These are phyloP conservation scores for Smutsia gigantea DNA, from an alignment of 2,797 vertebrate species.

Conservation along the genomic window DNA sequence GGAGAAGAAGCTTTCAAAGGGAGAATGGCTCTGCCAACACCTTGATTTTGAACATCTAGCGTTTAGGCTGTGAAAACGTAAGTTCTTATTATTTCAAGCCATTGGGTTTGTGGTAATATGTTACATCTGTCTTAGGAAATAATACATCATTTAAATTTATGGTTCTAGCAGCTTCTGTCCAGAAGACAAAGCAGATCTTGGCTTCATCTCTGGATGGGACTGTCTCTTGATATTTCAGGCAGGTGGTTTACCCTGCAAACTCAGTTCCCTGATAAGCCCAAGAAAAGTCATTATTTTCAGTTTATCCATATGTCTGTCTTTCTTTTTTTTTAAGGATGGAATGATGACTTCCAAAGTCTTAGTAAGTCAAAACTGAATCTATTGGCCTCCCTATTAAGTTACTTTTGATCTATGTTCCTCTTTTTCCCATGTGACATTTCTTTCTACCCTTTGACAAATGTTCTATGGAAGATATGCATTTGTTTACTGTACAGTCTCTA, in stretches of 20 bases:
- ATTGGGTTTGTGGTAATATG: neutral
- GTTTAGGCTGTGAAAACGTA: neutral
- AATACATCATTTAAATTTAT: neutral
- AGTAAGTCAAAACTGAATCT: neutral
- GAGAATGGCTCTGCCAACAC: too few species aligned
- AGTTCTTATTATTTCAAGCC: neutral
- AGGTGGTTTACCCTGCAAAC: neutral
- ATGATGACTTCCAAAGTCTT: neutral
- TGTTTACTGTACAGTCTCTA: neutral
- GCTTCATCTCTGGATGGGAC: neutral
- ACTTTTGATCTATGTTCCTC: neutral
- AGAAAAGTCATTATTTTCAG: neutral
- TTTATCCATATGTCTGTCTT: neutral
- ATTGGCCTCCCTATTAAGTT: neutral
- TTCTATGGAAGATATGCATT: neutral
- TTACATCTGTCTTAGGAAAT: neutral
- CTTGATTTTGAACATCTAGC: neutral
- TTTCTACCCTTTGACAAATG: neutral
- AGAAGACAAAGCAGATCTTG: neutral
- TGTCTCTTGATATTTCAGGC: neutral
- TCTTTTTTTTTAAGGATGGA: neutral
- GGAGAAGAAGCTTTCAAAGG: neutral
- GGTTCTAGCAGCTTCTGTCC: neutral
- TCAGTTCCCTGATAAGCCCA: neutral
- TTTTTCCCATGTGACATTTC: neutral